Base-by-base conservation (phyloP, 2,113 vertebrate genomes). In the Bubo scandiacus region DNA sequence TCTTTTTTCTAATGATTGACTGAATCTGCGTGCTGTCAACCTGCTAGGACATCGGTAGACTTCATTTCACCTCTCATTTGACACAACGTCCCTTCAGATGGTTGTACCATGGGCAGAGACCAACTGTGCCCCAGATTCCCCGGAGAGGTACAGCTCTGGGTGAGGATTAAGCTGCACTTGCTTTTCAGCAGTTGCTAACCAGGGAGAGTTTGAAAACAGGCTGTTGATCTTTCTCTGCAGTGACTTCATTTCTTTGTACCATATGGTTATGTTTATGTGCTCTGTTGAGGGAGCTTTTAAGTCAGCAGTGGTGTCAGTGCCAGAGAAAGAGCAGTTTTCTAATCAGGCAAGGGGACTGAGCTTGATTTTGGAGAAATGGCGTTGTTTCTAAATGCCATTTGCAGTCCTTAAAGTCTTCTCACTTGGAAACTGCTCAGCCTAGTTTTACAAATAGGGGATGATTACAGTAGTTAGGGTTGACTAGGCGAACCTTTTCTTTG, bases 211-310 rank as follows among this genome's bases (percentile, higher is more conserved):
- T 75, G 74, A 52, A 82, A 91, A 67, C 19, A 52, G 57, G 30
- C 83, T 65, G 34, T 45, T 57, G 49, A 51, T 77, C 55, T 66
- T 83, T 88, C 71, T 92, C 45, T 9, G 1, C 58, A 79, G 43
- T 61, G 34, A 81, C 82, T 92, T 54, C 2, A 0, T 65, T 81
- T 86, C 65, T 92, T 91, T 3, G 0, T 79, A 65, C 81, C 84
- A 85, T 95, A 78, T 88, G 70, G 70, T 94, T 94, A 83, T 73
- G 70, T 94, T 94, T 91, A 85, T 68, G 51, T 47, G 58, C 38
- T 73, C 36, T 82, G 29, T 49, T 91, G 51, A 91, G 73, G 38
- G 25, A 92, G 77, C 87, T 91, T 95, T 94, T 81, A 90, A 68
- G 91, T 75, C 15, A 1, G 30, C 2, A 1, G 36, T 67, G n/a